A percentile compares a stretch with the other conserved stretches of the same genome.
phyloP scores from a whole-genome alignment of 2,797 vertebrate species.

The Mionectes olivaceus region DNA sequence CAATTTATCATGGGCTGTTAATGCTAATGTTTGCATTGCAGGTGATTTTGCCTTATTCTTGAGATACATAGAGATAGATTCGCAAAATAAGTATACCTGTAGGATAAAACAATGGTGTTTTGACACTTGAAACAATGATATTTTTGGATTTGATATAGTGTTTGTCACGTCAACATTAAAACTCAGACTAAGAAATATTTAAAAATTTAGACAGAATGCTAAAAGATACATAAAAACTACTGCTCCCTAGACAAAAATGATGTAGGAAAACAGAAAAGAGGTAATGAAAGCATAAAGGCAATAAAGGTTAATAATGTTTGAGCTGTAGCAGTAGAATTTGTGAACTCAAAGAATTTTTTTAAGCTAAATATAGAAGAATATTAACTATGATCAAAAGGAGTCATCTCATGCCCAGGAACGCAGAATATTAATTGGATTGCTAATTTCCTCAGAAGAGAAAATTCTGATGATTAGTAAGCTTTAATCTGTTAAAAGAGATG shows the following conservation, averaged over 20 bases:
- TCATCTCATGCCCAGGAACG: neutral
- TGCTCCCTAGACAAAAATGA: neutral
- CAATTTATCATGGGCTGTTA: neutral
- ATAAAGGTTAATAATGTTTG: neutral
- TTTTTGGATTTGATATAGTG: neutral
- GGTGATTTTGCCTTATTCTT: neutral
- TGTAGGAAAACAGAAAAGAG: neutral
- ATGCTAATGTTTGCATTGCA: neutral
- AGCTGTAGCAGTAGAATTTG: neutral
- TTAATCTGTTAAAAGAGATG: neutral
- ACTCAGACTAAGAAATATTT: neutral
- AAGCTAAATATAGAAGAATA: neutral
- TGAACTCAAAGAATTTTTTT: neutral
- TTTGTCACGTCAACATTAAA: neutral
- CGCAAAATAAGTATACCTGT: neutral
- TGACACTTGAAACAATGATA: accelerated
- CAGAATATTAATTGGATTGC: neutral
- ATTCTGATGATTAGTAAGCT: neutral
- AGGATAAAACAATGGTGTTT: neutral
- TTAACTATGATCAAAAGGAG: neutral
- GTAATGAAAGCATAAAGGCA: neutral
- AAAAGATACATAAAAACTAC: neutral
- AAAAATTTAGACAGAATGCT: neutral
- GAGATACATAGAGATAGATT: neutral
- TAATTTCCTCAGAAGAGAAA: neutral